These are phyloP conservation scores for Euglossa dilemma DNA, from an alignment of 1,140 invertebrate species.

Conservation along the genomic window DNA sequence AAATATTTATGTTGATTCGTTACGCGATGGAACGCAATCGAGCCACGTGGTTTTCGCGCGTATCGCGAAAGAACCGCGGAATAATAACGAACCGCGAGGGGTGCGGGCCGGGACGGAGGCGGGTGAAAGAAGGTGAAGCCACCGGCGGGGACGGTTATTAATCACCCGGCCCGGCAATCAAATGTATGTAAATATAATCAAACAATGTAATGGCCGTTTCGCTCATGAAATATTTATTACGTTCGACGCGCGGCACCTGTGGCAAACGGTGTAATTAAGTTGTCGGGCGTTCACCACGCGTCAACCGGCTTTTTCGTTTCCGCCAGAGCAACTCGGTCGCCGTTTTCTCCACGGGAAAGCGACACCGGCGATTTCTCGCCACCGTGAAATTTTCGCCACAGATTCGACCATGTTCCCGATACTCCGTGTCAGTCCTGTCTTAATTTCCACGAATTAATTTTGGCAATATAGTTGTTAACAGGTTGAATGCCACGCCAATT, in stretches of 20 bases:
- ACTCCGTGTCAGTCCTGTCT: no score
- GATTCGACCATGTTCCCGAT: no score
- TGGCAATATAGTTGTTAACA: no score
- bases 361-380: background rate
- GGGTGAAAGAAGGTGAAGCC: background rate
- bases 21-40: constrained; percentile 3
- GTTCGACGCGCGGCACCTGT: constrained; percentile 21
- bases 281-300: constrained; percentile 9
- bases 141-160: constrained; percentile 17
- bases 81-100: background rate
- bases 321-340: background rate
- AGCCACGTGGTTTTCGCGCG: background rate
- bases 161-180: constrained; percentile 15
- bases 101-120: background rate
- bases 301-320: background rate
- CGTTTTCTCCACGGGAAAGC: constrained; percentile 7
- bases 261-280: constrained; percentile 40
- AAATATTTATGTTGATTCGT: constrained; percentile 37
- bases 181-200: constrained; percentile 28
- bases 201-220: constrained; percentile 27
- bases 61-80: background rate
- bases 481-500: no score
- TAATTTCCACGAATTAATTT: no score
- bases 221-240: constrained; percentile 45
- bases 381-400: background rate